A percentile compares a stretch with the other conserved stretches of the same genome.
Evolutionary conservation across 2,113 vertebrate species (phyloP).

Genomic region (Labeo catla): DNA sequence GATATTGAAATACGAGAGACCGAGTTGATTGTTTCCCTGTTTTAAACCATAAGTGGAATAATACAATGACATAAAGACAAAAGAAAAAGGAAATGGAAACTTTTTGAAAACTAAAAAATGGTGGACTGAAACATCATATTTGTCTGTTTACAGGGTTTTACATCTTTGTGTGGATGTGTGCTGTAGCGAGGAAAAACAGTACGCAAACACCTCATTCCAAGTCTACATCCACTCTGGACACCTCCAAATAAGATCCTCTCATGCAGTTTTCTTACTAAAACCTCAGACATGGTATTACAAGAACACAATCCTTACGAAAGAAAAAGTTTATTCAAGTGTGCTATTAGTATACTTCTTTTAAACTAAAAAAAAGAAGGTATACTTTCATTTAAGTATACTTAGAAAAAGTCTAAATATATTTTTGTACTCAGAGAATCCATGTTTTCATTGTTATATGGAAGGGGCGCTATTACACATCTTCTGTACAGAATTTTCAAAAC

Average conservation of each 20-base stretch:
- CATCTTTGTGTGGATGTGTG: conserved; percentile 72
- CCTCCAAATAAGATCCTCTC: neutral
- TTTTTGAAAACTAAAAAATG: neutral
- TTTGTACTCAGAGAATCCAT: no score
- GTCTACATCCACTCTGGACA: conserved; percentile 6
- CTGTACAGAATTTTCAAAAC: no score
- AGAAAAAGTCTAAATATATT: no score
- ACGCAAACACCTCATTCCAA: conserved; percentile 23
- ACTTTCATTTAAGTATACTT: no score
- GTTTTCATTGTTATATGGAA: no score
- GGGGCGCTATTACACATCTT: neutral
- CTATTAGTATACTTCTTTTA: no score
- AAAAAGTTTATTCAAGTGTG: no score
- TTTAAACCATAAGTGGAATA: neutral
- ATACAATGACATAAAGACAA: neutral
- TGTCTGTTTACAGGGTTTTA: conserved; percentile 67
- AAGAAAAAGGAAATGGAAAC: neutral
- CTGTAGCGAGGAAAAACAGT: conserved; percentile 57
- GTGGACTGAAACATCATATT: neutral
- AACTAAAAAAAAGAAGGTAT: no score
- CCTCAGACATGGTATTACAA: neutral
- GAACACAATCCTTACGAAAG: neutral
- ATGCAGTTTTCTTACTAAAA: neutral
- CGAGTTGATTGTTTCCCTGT: neutral
- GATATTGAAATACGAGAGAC: neutral